phyloP scores from a whole-genome alignment of 2,888 invertebrate species.

The Caprella mutica region DNA sequence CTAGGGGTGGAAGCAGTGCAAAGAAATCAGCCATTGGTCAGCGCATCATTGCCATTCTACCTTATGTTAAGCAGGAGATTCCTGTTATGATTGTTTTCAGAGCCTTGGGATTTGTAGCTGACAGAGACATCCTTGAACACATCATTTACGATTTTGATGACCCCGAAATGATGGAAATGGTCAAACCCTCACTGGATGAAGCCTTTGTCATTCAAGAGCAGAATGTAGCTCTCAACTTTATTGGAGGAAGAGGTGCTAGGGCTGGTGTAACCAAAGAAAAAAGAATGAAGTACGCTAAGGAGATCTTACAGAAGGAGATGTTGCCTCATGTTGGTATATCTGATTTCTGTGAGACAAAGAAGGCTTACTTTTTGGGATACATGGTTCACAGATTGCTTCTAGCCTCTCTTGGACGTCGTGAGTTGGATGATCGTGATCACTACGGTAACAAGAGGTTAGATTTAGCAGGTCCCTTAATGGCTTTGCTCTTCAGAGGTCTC shows the following conservation, averaged over 20 bases:
- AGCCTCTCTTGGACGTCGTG: conserved; percentile 87
- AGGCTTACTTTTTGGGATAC: conserved; percentile 95
- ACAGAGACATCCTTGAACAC: conserved; percentile 96
- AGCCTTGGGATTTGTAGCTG: conserved; percentile 80
- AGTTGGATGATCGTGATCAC: conserved; percentile 98
- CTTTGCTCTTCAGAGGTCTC: conserved; percentile 90
- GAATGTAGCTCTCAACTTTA: conserved; percentile 95
- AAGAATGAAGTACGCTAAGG: conserved; percentile 96
- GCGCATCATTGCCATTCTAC: conserved; percentile 91
- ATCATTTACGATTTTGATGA: conserved; percentile 99
- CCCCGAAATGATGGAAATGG: conserved; percentile 99
- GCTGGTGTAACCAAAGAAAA: conserved; percentile 98
- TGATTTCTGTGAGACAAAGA: conserved; percentile 99
- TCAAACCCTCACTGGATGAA: conserved; percentile 96
- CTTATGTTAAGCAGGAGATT: conserved; percentile 98
- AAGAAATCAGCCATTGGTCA: conserved; percentile 98
- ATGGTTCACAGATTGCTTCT: conserved; percentile 91
- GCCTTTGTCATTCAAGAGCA: conserved; percentile 99
- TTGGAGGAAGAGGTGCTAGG: conserved; percentile 90
- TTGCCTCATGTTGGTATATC: conserved; percentile 98
- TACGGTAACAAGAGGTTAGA: conserved; percentile 98
- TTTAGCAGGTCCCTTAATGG: conserved; percentile 90
- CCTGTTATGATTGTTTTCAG: conserved; percentile 98
- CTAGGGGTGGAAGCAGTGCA: conserved; percentile 89
- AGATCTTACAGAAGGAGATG: conserved; percentile 99